Evolutionary conservation across 2,113 vertebrate genomes (phyloP).

Genomic region (Gymnobelideus leadbeateri): DNA sequence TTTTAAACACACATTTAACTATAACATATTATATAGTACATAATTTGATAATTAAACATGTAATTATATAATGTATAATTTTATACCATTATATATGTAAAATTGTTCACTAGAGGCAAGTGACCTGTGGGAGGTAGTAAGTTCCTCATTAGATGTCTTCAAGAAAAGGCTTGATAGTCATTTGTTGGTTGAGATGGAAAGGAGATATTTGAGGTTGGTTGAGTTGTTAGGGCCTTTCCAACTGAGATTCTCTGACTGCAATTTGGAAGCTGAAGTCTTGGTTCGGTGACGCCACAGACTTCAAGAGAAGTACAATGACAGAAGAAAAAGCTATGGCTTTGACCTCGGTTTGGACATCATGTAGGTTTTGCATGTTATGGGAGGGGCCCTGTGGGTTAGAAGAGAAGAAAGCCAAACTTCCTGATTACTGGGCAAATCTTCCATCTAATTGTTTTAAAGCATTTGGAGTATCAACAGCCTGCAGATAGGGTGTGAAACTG

Average conservation of each 20-base stretch:
- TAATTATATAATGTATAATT: constrained; percentile 1
- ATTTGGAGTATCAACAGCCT: constrained; percentile 1
- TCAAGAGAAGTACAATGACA: background rate
- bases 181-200: constrained; percentile 11
- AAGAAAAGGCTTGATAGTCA: background rate
- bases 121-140: background rate
- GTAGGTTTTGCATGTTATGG: background rate
- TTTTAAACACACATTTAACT: background rate
- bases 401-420: background rate
- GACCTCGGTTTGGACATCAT: background rate
- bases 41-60: background rate
- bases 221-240: background rate
- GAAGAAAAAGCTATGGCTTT: background rate
- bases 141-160: background rate
- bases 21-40: background rate
- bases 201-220: background rate
- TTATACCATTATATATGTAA: background rate
- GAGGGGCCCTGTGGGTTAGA: background rate
- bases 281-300: background rate
- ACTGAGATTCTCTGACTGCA: background rate
- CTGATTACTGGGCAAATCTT: background rate
- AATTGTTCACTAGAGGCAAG: background rate
- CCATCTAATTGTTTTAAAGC: background rate
- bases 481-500: background rate
- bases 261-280: background rate